Evolutionary conservation across 2,113 vertebrate species (phyloP).

Genomic region (Ptychochromis oligacanthus): DNA sequence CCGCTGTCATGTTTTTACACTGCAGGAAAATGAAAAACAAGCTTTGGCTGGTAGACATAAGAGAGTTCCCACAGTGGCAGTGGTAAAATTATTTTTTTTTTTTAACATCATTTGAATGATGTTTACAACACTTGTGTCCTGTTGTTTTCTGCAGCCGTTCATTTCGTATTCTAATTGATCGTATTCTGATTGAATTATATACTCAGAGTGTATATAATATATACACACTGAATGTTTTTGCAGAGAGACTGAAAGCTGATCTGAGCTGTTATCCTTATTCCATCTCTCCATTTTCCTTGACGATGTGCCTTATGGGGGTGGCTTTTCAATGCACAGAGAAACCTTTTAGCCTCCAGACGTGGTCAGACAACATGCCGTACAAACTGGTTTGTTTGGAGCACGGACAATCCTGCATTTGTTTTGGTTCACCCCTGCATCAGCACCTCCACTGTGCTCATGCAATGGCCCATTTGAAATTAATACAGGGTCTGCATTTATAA

Average conservation of each 20-base stretch:
- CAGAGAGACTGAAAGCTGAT: neutral
- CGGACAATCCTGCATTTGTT: neutral
- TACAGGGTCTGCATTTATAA: constrained; percentile 5
- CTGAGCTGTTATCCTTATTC: neutral
- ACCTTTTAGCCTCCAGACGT: neutral
- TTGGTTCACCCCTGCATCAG: constrained; percentile 4
- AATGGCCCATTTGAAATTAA: constrained; percentile 11
- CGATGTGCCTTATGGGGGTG: neutral
- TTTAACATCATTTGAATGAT: neutral
- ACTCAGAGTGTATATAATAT: too few species aligned
- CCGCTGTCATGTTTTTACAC: constrained; percentile 31
- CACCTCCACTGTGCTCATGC: neutral
- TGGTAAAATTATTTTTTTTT: neutral
- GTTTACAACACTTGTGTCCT: neutral
- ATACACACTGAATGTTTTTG: neutral
- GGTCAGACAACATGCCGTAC: neutral
- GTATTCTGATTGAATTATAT: too few species aligned
- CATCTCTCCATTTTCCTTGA: neutral
- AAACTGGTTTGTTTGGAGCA: neutral
- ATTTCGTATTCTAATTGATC: neutral
- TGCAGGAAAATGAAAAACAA: constrained; percentile 19
- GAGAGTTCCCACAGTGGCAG: neutral
- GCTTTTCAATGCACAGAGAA: constrained; percentile 2
- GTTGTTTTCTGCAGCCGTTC: neutral
- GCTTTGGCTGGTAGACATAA: neutral